Evolutionary conservation across 2,113 vertebrate species (phyloP).

Genomic region (Rhegmatorhina hoffmannsi): DNA sequence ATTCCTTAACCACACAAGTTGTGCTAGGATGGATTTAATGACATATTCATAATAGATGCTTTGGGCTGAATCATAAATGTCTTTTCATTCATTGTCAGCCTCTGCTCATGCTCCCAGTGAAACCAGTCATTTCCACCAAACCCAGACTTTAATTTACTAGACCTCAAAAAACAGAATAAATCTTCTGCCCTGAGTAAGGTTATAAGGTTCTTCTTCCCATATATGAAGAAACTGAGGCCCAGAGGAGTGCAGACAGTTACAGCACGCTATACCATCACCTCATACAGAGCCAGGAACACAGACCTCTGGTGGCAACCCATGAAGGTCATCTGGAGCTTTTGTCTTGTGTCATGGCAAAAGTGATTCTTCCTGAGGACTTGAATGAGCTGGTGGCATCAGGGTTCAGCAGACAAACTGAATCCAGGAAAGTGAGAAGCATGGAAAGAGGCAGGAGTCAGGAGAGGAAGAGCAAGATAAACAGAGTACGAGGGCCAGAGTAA

Average conservation of each 20-base stretch:
- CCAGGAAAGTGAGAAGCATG: background rate
- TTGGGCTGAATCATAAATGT: background rate
- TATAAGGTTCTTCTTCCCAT: background rate
- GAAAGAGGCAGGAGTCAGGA: background rate
- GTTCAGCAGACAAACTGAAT: background rate
- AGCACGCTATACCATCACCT: background rate
- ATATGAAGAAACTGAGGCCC: background rate
- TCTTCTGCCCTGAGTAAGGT: background rate
- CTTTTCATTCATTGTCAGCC: background rate
- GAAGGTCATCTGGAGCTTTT: fast-evolving
- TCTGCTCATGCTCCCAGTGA: background rate
- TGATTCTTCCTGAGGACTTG: background rate
- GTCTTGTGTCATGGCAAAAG: background rate
- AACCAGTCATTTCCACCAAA: background rate
- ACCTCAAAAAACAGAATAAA: background rate
- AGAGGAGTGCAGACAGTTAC: background rate
- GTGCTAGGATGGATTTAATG: background rate
- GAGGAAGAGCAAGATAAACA: conserved; percentile 43
- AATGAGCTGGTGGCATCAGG: background rate
- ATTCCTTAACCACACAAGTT: background rate
- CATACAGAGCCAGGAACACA: background rate
- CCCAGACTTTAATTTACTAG: background rate
- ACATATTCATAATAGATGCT: background rate
- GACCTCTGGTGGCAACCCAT: background rate
- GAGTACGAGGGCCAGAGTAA: conserved; percentile 40